Conservation (phyloP, 2,113 vertebrate species). For the Dicrurus megarhynchus region DNA sequence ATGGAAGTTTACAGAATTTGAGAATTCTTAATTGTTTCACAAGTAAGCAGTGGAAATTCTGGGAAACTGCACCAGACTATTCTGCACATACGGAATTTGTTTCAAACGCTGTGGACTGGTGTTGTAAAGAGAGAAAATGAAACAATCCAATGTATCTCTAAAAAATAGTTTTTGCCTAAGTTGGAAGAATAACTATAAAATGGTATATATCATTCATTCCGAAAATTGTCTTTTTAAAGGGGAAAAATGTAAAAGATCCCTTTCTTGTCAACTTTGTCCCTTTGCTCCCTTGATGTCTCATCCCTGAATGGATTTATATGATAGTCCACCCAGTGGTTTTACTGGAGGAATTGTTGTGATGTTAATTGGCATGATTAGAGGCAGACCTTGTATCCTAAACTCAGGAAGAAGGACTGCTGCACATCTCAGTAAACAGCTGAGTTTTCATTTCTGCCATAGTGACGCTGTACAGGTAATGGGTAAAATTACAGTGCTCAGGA, state of each 20-base stretch:
- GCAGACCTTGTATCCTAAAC: background rate
- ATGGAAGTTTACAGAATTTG: background rate
- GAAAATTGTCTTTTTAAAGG: background rate
- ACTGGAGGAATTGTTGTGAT: background rate
- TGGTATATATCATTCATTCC: background rate
- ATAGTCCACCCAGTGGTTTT: background rate
- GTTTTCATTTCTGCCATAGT: background rate
- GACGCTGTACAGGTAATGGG: background rate
- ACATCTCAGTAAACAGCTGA: background rate
- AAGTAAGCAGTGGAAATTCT: background rate
- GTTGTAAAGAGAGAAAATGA: background rate
- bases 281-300: background rate
- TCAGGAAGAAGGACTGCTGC: background rate
- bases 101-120: rapidly evolving
- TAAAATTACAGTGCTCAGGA: slow-evolving; percentile 20
- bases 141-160: background rate
- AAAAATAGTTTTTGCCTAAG: background rate
- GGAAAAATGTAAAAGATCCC: background rate
- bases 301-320: background rate
- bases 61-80: background rate
- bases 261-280: background rate
- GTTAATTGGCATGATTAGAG: background rate
- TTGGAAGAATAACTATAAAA: background rate
- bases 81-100: background rate
- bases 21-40: background rate